A percentile compares a stretch with the other conserved stretches of the same genome.
phyloP scores from a whole-genome alignment of 2,113 vertebrate genomes.

The Thamnophis sirtalis region DNA sequence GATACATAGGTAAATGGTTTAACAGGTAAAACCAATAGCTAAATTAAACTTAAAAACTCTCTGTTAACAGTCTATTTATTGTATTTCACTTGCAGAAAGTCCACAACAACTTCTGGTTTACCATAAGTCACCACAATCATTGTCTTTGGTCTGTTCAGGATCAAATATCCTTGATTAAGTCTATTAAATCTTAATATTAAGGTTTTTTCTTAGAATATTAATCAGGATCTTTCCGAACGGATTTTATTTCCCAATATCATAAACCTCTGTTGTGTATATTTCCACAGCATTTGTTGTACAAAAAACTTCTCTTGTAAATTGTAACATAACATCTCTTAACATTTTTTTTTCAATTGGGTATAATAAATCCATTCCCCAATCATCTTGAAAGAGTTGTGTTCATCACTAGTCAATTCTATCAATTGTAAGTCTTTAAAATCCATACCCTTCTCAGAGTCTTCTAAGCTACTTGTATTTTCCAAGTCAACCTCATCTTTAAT shows the following conservation, averaged over 20 bases:
- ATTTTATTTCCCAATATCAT: not conserved
- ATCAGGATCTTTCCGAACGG: not conserved
- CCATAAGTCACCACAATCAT: too few species aligned
- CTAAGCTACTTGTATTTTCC: not conserved
- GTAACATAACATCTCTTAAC: not conserved
- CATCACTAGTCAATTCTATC: not conserved
- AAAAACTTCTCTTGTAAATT: not conserved
- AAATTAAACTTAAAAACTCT: not conserved
- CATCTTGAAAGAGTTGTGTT: not conserved
- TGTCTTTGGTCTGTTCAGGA: too few species aligned
- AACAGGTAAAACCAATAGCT: not conserved
- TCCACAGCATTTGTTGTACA: not conserved
- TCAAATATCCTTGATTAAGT: not conserved
- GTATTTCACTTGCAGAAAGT: not conserved
- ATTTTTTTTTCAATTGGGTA: not conserved
- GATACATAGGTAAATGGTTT: not conserved
- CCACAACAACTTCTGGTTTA: too few species aligned
- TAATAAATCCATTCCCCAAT: not conserved
- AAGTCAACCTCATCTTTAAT: not conserved
- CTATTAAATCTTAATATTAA: not conserved
- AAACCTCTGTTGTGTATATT: not conserved
- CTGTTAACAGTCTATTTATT: not conserved
- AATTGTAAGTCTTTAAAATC: not conserved
- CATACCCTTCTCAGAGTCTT: not conserved
- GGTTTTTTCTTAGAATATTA: not conserved